A percentile compares a stretch with the other conserved stretches of the same genome.
Conservation (phyloP, 2,113 vertebrate species). For the Osmerus eperlanus region DNA sequence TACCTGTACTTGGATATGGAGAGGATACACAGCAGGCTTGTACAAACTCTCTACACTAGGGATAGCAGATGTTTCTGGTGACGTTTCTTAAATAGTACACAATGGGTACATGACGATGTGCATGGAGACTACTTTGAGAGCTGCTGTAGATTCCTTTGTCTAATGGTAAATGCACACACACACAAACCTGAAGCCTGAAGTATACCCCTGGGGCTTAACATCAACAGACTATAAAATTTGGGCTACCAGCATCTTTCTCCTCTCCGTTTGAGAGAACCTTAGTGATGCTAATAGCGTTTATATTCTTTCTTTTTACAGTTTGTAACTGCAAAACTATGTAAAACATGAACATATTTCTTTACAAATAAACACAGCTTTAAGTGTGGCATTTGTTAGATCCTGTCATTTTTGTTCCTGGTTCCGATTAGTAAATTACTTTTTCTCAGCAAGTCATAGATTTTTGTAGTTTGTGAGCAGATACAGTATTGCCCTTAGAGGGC, state of each 20-base stretch:
- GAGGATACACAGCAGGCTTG: conserved; percentile 65
- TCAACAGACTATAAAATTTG: conserved; percentile 57
- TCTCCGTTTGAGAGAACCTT: conserved; percentile 50
- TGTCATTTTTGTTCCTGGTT: neutral
- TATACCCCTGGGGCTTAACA: conserved; percentile 56
- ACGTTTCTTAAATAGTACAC: conserved; percentile 43
- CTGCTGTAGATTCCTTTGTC: conserved; percentile 23
- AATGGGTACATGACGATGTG: conserved; percentile 41
- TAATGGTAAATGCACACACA: conserved; percentile 28
- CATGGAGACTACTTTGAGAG: conserved; percentile 37
- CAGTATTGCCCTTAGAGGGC: too few species aligned
- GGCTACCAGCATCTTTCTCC: conserved; percentile 49
- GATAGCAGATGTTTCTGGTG: conserved; percentile 32
- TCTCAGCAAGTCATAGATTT: too few species aligned
- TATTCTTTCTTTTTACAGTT: conserved; percentile 70
- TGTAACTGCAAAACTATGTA: conserved; percentile 67
- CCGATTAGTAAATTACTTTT: too few species aligned
- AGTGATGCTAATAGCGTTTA: conserved; percentile 65
- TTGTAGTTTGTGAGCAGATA: too few species aligned
- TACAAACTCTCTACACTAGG: conserved; percentile 56
- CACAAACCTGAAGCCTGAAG: conserved; percentile 27
- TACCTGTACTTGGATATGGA: conserved; percentile 47
- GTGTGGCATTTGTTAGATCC: conserved; percentile 48
- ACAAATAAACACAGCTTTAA: conserved; percentile 72
- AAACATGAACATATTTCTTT: conserved; percentile 74